phyloP scores from a whole-genome alignment of 2,797 vertebrate species.

The Serranus cabrilla region DNA sequence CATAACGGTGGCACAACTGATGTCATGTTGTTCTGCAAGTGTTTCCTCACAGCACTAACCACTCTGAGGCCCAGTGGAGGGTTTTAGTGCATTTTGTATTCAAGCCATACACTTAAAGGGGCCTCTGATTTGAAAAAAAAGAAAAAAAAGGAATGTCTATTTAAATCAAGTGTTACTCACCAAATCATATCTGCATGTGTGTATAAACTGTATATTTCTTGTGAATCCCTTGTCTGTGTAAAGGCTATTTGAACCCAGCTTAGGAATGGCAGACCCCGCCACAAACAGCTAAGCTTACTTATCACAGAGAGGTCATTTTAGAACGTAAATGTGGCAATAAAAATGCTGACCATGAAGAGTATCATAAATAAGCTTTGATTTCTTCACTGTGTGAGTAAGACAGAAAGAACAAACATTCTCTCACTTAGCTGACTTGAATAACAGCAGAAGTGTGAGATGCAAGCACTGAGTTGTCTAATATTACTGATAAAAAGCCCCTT shows the following conservation, averaged over 20 bases:
- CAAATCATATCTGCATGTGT: too few relatives aligned
- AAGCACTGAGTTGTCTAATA: conserved; percentile 21
- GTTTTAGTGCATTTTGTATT: neutral
- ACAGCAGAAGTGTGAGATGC: conserved; percentile 4
- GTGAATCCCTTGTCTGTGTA: neutral
- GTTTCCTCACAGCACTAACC: neutral
- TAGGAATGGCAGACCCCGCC: neutral
- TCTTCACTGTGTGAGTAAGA: neutral
- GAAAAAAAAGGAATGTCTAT: neutral
- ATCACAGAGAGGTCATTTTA: too few relatives aligned
- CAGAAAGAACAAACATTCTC: neutral
- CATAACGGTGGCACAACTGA: conserved; percentile 7
- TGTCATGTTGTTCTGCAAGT: conserved; percentile 22
- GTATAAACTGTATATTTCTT: too few relatives aligned
- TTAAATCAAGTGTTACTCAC: neutral
- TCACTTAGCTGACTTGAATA: neutral
- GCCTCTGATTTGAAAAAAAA: neutral
- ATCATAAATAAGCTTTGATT: neutral
- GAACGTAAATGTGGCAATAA: neutral
- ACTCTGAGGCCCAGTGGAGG: neutral
- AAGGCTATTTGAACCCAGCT: neutral
- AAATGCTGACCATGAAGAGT: neutral
- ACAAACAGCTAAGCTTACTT: neutral
- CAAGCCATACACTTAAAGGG: neutral
- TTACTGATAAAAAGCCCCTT: conserved; percentile 27